A percentile compares a stretch with the other conserved stretches of the same genome.
phyloP scores from a whole-genome alignment of 1,140 invertebrate genomes.

The Proctacanthus coquilletti region DNA sequence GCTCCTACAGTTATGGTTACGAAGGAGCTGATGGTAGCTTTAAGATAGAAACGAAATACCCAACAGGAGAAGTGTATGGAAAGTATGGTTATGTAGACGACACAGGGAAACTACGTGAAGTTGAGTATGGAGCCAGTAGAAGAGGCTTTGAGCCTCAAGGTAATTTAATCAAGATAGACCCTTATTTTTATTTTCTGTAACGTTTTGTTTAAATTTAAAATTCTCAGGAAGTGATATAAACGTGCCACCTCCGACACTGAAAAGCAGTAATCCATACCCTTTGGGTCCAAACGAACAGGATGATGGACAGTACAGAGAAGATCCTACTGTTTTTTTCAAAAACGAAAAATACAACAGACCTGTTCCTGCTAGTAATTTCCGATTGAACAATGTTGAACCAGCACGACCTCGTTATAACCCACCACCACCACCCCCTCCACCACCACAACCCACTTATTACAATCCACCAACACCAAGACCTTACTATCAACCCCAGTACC shows the following conservation, averaged over 20 bases:
- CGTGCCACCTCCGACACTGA: conserved; percentile 55
- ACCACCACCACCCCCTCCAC: conserved; percentile 10
- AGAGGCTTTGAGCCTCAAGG: conserved; percentile 55
- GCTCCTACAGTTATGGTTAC: conserved; percentile 75
- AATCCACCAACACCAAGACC: conserved; percentile 4
- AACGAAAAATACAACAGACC: conserved; percentile 48
- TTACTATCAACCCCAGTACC: conserved; percentile 4
- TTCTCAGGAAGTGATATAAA: conserved; percentile 56
- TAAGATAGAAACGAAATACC: conserved; percentile 79
- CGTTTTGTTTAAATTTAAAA: not conserved
- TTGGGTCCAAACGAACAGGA: conserved; percentile 51
- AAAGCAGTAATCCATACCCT: conserved; percentile 33
- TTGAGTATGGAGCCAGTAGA: conserved; percentile 62
- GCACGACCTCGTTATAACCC: conserved; percentile 17
- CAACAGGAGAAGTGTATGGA: conserved; percentile 65
- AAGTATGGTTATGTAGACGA: conserved; percentile 55
- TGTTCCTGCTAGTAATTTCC: conserved; percentile 24
- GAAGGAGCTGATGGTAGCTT: conserved; percentile 81
- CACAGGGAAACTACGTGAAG: conserved; percentile 46
- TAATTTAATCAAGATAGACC: conserved; percentile 12
- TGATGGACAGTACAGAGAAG: conserved; percentile 68
- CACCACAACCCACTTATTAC: conserved; percentile 3
- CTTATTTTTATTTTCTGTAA: not conserved
- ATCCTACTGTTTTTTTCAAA: conserved; percentile 61
- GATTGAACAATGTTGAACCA: conserved; percentile 19